A percentile compares a stretch with the other conserved stretches of the same genome.
Conservation (phyloP, 2,113 vertebrate species). For the Trinectes maculatus region DNA sequence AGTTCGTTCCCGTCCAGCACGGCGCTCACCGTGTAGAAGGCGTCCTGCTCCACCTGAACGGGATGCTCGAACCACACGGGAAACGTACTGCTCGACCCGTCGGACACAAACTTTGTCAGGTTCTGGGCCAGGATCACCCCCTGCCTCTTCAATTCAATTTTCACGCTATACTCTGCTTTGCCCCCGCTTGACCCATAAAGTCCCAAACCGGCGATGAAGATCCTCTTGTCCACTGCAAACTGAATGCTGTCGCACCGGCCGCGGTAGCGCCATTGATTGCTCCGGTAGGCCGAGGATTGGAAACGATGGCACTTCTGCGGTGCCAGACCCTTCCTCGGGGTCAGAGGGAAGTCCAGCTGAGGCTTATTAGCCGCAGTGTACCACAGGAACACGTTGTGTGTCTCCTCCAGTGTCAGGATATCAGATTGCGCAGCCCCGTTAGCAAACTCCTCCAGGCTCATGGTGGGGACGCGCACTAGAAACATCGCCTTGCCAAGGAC, state of each 20-base stretch:
- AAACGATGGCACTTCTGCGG: constrained; percentile 94
- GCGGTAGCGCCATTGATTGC: constrained; percentile 98
- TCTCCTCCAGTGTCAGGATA: constrained; percentile 95
- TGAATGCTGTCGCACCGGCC: constrained; percentile 98
- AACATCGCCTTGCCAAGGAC: constrained; percentile 91
- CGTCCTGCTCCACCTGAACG: constrained; percentile 94
- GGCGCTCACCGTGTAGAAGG: constrained; percentile 94
- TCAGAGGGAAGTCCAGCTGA: constrained; percentile 87
- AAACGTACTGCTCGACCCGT: constrained; percentile 94
- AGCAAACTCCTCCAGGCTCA: constrained; percentile 96
- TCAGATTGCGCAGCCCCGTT: constrained; percentile 93
- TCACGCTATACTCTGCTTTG: constrained; percentile 91
- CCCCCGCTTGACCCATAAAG: constrained; percentile 94
- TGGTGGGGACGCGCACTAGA: constrained; percentile 91
- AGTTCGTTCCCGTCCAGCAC: constrained; percentile 94
- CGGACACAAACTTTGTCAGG: constrained; percentile 90
- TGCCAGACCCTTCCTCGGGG: constrained; percentile 85
- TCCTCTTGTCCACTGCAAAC: constrained; percentile 93
- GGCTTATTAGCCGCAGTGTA: constrained; percentile 95
- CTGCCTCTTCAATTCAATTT: constrained; percentile 93
- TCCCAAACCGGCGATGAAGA: constrained; percentile 93
- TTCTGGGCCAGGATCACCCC: constrained; percentile 90
- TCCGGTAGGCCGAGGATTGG: constrained; percentile 93
- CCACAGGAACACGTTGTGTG: constrained; percentile 94
- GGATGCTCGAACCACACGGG: constrained; percentile 96